A percentile compares a stretch with the other conserved stretches of the same genome.
phyloP scores from a whole-genome alignment of 1,140 invertebrate species.

The Geopemphigus sp. region DNA sequence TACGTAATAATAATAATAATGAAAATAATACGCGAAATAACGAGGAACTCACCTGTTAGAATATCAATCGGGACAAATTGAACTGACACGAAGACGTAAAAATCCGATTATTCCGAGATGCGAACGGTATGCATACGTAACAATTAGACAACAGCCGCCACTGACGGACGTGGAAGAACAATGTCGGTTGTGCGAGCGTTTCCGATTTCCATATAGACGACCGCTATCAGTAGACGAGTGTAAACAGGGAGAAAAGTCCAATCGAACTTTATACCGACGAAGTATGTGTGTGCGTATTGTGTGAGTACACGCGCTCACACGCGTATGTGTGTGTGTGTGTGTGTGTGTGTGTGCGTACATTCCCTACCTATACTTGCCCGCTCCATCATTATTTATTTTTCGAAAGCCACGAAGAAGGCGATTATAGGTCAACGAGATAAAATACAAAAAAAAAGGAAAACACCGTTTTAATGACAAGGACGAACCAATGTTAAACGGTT shows the following conservation, averaged over 20 bases:
- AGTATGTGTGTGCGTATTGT: neutral
- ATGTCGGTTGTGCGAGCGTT: neutral
- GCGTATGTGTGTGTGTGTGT: neutral
- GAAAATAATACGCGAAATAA: too few species aligned
- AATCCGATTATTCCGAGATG: neutral
- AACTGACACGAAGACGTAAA: neutral
- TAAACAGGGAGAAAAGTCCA: neutral
- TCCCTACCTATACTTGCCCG: neutral
- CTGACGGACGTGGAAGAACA: neutral
- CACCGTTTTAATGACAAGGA: neutral
- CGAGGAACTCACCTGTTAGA: too few species aligned
- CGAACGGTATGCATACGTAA: neutral
- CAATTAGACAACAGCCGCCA: neutral
- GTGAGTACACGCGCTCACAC: neutral
- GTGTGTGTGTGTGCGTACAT: neutral
- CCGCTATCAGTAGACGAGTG: neutral
- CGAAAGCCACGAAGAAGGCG: neutral
- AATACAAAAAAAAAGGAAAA: neutral
- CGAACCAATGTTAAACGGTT: conserved; percentile 8
- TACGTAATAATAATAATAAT: too few species aligned
- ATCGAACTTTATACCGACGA: neutral
- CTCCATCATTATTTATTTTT: too few species aligned
- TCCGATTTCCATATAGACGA: neutral
- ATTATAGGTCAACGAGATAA: conserved; percentile 16
- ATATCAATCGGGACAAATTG: too few species aligned